These are phyloP conservation scores for Mantis religiosa DNA, from an alignment of 2,888 invertebrate species.

Conservation along the genomic window DNA sequence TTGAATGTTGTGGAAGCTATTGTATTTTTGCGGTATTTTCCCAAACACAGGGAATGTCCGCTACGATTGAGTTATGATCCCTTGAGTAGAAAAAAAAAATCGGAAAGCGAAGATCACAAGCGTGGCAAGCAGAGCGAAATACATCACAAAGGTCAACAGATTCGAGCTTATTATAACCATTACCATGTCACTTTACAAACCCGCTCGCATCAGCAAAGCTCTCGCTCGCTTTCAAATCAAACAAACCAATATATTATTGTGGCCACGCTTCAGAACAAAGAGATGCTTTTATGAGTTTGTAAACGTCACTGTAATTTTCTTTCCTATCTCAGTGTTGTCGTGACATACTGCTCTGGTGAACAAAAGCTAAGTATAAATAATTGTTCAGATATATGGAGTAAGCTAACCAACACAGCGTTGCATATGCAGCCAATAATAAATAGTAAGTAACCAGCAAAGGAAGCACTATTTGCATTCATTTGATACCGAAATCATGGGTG, in stretches of 20 bases:
- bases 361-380: not conserved
- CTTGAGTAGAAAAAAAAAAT: not conserved
- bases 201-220: not conserved
- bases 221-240: not conserved
- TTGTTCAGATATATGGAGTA: not conserved
- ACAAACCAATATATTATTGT: not conserved
- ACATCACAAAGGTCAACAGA: not conserved
- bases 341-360: not conserved
- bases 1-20: not conserved
- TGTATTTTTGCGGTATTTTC: not conserved
- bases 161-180: not conserved
- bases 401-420: too few species aligned
- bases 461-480: too few species aligned
- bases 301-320: not conserved
- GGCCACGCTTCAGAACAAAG: not conserved
- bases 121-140: not conserved
- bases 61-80: not conserved
- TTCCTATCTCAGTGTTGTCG: not conserved
- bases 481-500: too few species aligned
- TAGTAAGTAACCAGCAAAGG: too few species aligned
- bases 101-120: not conserved
- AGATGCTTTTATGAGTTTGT: not conserved
- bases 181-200: not conserved
- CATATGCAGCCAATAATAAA: too few species aligned
- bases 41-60: not conserved